Conservation (phyloP, 1,140 invertebrate genomes). For the Drosophila orosa region DNA sequence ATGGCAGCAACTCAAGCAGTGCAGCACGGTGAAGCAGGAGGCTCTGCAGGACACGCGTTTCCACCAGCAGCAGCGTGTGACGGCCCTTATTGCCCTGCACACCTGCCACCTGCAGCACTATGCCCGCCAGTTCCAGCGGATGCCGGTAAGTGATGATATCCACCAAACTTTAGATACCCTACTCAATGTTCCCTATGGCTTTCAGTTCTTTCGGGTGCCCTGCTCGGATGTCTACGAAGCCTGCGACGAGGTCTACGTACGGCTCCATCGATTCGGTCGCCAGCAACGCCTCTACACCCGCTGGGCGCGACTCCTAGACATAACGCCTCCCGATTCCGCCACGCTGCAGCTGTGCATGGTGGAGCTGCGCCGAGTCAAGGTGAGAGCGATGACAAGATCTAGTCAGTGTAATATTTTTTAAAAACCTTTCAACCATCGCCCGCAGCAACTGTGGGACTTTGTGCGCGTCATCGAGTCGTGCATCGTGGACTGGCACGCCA, state of each 20-base stretch:
- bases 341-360: conserved; percentile 86
- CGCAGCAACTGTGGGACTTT: conserved; percentile 93
- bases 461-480: conserved; percentile 89
- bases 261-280: conserved; percentile 87
- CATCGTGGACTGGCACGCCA: conserved; percentile 93
- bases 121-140: conserved; percentile 87
- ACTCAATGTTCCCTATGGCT: conserved; percentile 37
- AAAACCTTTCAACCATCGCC: neutral
- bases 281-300: conserved; percentile 87
- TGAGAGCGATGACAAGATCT: conserved; percentile 68
- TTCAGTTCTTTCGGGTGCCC: conserved; percentile 86
- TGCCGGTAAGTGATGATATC: conserved; percentile 82
- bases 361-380: conserved; percentile 88
- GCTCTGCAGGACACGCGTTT: conserved; percentile 90
- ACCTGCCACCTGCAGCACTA: conserved; percentile 90
- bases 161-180: neutral
- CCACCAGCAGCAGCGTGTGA: conserved; percentile 88
- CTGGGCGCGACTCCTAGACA: conserved; percentile 91
- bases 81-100: conserved; percentile 90
- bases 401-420: neutral
- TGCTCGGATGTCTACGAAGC: conserved; percentile 88
- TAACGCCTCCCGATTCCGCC: conserved; percentile 90
- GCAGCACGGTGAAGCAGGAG: conserved; percentile 92
- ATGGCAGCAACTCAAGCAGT: conserved; percentile 95
- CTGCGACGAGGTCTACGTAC: conserved; percentile 88